A percentile compares a stretch with the other conserved stretches of the same genome.
Evolutionary conservation across 2,797 vertebrate genomes (phyloP).

Genomic region (Psittacula derbiana): DNA sequence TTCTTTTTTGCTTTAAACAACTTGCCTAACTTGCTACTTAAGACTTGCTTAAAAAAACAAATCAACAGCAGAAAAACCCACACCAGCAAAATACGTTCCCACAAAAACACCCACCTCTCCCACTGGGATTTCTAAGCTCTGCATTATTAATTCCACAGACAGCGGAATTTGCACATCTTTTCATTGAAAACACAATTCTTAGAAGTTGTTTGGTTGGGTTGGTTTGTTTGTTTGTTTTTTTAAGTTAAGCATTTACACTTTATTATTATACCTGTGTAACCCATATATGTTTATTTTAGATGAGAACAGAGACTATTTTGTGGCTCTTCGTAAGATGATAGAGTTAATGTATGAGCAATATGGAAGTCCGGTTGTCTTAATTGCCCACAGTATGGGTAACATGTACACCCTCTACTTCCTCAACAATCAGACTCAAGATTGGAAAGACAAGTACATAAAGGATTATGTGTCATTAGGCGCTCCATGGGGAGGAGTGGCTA

Average conservation of each 20-base stretch:
- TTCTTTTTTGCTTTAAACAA: not conserved
- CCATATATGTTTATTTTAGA: conserved; percentile 72
- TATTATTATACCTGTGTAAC: not conserved
- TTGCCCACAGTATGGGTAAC: conserved; percentile 99
- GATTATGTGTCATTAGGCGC: conserved; percentile 88
- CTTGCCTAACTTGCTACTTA: not conserved
- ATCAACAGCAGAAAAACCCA: not conserved
- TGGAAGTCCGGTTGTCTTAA: conserved; percentile 86
- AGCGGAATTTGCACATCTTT: not conserved
- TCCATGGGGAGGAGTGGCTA: conserved; percentile 95
- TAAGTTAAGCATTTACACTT: not conserved
- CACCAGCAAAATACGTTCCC: fast-evolving
- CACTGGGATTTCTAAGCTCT: not conserved
- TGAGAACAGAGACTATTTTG: conserved; percentile 91
- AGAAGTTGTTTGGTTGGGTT: not conserved
- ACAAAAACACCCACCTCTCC: fast-evolving
- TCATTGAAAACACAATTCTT: not conserved
- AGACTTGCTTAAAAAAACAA: not conserved
- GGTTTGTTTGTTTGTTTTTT: no score
- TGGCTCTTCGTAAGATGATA: conserved; percentile 88
- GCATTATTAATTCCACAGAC: not conserved
- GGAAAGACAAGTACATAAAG: conserved; percentile 94
- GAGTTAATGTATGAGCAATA: conserved; percentile 89
- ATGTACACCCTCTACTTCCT: conserved; percentile 97
- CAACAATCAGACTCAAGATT: conserved; percentile 89